A percentile compares a stretch with the other conserved stretches of the same genome.
Conservation (phyloP, 2,113 vertebrate genomes). For the Entelurus aequoreus region DNA sequence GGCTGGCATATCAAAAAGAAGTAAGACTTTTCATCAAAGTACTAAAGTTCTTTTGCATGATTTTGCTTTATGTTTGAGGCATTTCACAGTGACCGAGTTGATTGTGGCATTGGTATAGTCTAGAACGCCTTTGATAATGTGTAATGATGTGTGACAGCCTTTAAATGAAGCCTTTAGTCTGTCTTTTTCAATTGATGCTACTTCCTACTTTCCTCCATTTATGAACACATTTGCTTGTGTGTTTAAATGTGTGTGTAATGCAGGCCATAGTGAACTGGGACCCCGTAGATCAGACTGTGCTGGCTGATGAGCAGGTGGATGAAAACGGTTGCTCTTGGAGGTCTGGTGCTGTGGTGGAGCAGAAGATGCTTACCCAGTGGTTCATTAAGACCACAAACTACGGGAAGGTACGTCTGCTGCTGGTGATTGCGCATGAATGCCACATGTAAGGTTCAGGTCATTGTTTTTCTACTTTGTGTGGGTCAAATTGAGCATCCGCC, state of each 20-base stretch:
- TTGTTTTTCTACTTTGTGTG: slow-evolving; percentile 5
- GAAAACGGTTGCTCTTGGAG: slow-evolving; percentile 90
- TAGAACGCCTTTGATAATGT: slow-evolving; percentile 30
- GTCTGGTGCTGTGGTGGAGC: slow-evolving; percentile 89
- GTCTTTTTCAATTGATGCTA: slow-evolving; percentile 28
- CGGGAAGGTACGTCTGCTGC: slow-evolving; percentile 78
- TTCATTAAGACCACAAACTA: slow-evolving; percentile 95
- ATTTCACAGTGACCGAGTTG: slow-evolving; percentile 16
- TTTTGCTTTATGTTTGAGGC: slow-evolving; percentile 13
- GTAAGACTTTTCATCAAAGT: slow-evolving; percentile 56
- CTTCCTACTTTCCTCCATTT: slow-evolving; percentile 25
- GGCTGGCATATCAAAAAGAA: slow-evolving; percentile 94
- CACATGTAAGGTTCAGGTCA: slow-evolving; percentile 15
- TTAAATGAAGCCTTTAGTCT: slow-evolving; percentile 25
- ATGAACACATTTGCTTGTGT: slow-evolving; percentile 10
- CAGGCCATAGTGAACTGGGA: slow-evolving; percentile 98
- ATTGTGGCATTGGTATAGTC: not conserved
- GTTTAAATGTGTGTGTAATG: slow-evolving; percentile 13
- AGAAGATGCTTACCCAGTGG: slow-evolving; percentile 93
- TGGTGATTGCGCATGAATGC: not conserved
- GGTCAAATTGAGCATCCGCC: slow-evolving; percentile 29
- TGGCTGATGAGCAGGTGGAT: slow-evolving; percentile 96
- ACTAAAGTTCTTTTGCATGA: slow-evolving; percentile 5
- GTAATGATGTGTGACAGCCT: slow-evolving; percentile 36
- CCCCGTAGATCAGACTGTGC: slow-evolving; percentile 90